A percentile compares a stretch with the other conserved stretches of the same genome.
These are phyloP conservation scores for Poecile atricapillus DNA, from an alignment of 2,113 vertebrate species.

Conservation along the genomic window DNA sequence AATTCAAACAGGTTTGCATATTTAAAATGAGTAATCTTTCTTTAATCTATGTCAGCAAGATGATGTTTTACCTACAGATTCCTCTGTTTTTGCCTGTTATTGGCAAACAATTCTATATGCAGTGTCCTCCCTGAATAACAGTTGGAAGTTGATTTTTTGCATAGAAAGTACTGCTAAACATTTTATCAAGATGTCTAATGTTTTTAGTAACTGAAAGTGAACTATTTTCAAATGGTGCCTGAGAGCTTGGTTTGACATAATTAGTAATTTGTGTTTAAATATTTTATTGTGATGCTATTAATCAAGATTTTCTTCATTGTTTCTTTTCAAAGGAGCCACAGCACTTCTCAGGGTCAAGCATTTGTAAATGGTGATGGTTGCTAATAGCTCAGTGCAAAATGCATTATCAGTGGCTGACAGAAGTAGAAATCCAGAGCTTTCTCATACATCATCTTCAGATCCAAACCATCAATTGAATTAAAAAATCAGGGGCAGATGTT, in stretches of 20 bases:
- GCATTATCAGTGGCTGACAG: not conserved
- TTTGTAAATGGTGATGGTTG: not conserved
- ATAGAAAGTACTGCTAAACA: not conserved
- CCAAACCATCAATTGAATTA: not conserved
- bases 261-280: constrained; percentile 23
- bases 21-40: not conserved
- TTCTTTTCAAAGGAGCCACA: not conserved
- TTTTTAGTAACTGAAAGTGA: not conserved
- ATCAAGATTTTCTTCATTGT: not conserved
- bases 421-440: not conserved
- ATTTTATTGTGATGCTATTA: constrained; percentile 24
- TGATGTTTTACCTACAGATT: not conserved
- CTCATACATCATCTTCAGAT: not conserved
- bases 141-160: not conserved
- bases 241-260: not conserved
- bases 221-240: constrained; percentile 1
- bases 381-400: not conserved
- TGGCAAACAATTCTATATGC: not conserved
- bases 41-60: not conserved
- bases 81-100: not conserved
- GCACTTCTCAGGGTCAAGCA: not conserved
- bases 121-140: not conserved
- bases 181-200: not conserved
- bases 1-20: not conserved
- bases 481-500: not conserved